A percentile compares a stretch with the other conserved stretches of the same genome.
Evolutionary conservation across 2,888 invertebrate species (phyloP).

Genomic region (Pachycephus smyrnensis): DNA sequence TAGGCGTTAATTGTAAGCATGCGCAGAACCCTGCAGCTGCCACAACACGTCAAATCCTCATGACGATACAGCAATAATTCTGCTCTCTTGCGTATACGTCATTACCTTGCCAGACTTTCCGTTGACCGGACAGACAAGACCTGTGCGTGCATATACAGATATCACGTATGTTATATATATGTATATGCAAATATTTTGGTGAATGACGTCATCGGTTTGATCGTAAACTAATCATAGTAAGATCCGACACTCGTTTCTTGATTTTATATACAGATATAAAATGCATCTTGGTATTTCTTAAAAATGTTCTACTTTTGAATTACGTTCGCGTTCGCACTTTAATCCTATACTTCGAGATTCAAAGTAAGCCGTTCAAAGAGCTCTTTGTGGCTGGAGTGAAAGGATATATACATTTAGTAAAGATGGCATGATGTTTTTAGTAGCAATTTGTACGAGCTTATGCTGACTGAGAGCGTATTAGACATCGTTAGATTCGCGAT

Average conservation of each 20-base stretch:
- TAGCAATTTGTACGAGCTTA: background rate
- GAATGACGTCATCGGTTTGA: too few species aligned
- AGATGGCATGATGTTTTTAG: background rate
- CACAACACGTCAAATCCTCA: background rate
- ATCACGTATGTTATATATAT: too few species aligned
- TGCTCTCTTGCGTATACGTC: too few species aligned
- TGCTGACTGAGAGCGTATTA: too few species aligned
- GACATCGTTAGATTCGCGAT: background rate
- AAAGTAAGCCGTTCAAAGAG: background rate
- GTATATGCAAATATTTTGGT: too few species aligned
- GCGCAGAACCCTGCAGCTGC: background rate
- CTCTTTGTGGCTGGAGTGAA: background rate
- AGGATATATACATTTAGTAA: background rate
- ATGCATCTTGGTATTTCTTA: background rate
- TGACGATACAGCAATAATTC: background rate
- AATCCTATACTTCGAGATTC: background rate
- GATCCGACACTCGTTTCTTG: background rate
- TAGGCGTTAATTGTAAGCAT: background rate
- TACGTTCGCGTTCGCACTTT: background rate
- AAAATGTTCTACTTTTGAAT: background rate
- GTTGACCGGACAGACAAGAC: too few species aligned
- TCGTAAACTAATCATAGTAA: background rate
- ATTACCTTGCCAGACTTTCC: too few species aligned
- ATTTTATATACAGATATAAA: background rate
- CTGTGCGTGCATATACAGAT: too few species aligned